A percentile compares a stretch with the other conserved stretches of the same genome.
Evolutionary conservation across 2,797 vertebrate species (phyloP).

Genomic region (Phoxinus dragarum): DNA sequence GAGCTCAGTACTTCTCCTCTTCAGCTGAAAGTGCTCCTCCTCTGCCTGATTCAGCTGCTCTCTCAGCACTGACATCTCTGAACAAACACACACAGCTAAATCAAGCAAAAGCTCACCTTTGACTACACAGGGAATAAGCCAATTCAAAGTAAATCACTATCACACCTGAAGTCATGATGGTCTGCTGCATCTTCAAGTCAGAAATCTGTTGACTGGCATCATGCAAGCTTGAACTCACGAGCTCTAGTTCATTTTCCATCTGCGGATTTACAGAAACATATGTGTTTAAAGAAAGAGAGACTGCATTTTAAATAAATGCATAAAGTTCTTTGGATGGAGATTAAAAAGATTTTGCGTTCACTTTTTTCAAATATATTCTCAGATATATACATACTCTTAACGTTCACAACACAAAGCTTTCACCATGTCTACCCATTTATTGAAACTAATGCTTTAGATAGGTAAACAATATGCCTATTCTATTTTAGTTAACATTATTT

Average conservation of each 20-base stretch:
- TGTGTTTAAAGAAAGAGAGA: background rate
- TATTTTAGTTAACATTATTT: too few species aligned
- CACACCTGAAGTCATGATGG: conserved; percentile 78
- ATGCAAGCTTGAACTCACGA: conserved; percentile 65
- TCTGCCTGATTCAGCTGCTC: conserved; percentile 75
- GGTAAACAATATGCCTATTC: too few species aligned
- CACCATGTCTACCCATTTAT: background rate
- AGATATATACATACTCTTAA: background rate
- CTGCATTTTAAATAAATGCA: background rate
- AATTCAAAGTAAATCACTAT: background rate
- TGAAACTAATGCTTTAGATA: background rate
- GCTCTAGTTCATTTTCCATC: conserved; percentile 72
- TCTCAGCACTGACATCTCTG: conserved; percentile 79
- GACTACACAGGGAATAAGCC: background rate
- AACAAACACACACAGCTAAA: conserved; percentile 14
- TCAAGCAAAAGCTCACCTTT: background rate
- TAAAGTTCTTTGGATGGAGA: background rate
- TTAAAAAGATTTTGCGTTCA: background rate
- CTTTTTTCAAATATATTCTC: background rate
- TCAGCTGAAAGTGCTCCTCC: conserved; percentile 69
- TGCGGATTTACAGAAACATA: conserved; percentile 48
- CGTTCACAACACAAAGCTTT: background rate
- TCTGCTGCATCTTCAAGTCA: conserved; percentile 78
- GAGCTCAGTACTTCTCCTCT: conserved; percentile 75
- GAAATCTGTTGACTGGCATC: conserved; percentile 72